Base-by-base conservation (phyloP, 2,888 invertebrate species). In the Mechanitis mazaeus region DNA sequence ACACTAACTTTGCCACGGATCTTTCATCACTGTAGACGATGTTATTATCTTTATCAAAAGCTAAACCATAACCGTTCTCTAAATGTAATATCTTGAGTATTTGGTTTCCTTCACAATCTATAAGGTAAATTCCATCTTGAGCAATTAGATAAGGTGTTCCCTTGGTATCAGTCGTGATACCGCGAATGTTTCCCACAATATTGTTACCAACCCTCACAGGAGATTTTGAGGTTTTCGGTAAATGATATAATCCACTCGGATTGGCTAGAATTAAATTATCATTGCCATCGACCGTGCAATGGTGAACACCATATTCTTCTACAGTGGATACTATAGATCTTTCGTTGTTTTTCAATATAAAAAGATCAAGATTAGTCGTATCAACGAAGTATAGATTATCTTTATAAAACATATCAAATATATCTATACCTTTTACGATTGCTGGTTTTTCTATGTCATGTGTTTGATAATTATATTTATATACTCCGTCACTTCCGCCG, bases 401-500 rank as follows among this genome's bases (percentile, higher is more conserved):
- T 31, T 74, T 72, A 63, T 75, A 79, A 62, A 70, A 77, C 82
- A 84, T 83, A 64, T 84, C 82, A 38, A 83, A 83, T 35, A 84
- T 75, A 65, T 84, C 85, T 31, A 77, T 65, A 12, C 75, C 73
- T 33, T 64, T 56, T 3, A 83, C 64, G 33, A 84, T 35, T 1
- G 78, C 72, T 5, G 76, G 74, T 53, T 69, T 76, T 28, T 73
- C 72, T 45, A 82, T 68, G 62, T 76, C 73, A 20, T 72, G 71
- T 28, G 72, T 76, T 33, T 54, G 28, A 56, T 78, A 77, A 71
- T 80, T 79, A 69, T 77, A 84, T 63, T 72, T 72, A 66, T 72
- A 84, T 68, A 84, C 81, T n/a, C 84, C 84, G 55, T 82, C 75
- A 66, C 83, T 83, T 1, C 83, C 85, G 53, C 84, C 84, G 4